phyloP scores from a whole-genome alignment of 2,888 invertebrate species.

The Pterostichus niger region DNA sequence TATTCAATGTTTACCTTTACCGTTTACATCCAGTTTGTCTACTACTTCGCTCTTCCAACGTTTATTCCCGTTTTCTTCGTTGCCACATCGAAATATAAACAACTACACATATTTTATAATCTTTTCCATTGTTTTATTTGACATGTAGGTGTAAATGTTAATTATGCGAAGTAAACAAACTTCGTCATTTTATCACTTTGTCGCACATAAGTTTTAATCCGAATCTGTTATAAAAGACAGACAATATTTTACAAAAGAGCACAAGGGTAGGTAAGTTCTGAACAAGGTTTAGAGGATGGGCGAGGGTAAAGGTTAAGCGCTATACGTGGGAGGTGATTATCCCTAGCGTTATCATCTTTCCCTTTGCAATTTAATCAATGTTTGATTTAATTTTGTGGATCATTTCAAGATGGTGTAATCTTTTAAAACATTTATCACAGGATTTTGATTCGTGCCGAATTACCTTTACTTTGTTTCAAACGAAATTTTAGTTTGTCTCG shows the following conservation, averaged over 20 bases:
- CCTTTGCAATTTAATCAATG: conserved; percentile 38
- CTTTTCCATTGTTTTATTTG: no score
- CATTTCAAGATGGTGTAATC: conserved; percentile 17
- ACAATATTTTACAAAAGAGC: conserved; percentile 11
- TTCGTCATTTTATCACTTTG: not conserved
- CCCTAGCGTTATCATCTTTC: conserved; percentile 18
- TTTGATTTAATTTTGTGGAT: conserved; percentile 25
- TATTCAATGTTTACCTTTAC: no score
- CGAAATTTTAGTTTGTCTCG: no score
- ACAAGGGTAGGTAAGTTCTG: conserved; percentile 22
- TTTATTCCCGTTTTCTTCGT: no score
- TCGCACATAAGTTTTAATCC: conserved; percentile 15
- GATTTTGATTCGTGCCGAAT: no score
- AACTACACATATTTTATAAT: no score
- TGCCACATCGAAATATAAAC: no score
- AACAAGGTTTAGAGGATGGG: not conserved
- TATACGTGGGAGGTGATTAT: conserved; percentile 27
- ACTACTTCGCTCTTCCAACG: no score
- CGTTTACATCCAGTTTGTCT: no score
- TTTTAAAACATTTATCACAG: conserved; percentile 2
- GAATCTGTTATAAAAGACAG: not conserved
- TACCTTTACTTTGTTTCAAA: no score
- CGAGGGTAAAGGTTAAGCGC: conserved; percentile 22
- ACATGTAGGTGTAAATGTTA: conserved; percentile 3
- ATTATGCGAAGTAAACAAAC: not conserved